Percentiles rank a stretch among this genome's conserved stretches.
Evolutionary conservation across 1,140 invertebrate genomes (phyloP).

Genomic region (Odontomachus brunneus): DNA sequence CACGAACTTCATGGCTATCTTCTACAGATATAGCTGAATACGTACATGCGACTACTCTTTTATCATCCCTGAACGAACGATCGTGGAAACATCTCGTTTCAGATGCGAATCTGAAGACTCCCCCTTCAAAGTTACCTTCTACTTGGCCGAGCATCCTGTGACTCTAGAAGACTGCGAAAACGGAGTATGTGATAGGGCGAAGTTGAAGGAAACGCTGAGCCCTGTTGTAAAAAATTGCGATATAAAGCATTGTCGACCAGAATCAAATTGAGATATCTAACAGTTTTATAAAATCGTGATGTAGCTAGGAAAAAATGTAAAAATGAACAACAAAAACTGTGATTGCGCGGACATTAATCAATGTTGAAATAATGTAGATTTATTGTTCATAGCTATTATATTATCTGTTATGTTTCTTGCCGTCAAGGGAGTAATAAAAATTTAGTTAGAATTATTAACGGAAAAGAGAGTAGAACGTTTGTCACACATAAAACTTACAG

Average conservation of each 20-base stretch:
- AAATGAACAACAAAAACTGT: too few relatives aligned
- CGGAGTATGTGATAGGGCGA: slow-evolving; percentile 82
- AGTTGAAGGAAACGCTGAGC: slow-evolving; percentile 70
- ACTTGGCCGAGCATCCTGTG: slow-evolving; percentile 79
- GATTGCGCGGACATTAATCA: too few relatives aligned
- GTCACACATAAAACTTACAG: too few relatives aligned
- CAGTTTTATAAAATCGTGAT: not conserved
- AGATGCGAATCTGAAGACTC: slow-evolving; percentile 75
- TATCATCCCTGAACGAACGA: not conserved
- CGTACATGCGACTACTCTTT: not conserved
- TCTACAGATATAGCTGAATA: slow-evolving; percentile 87
- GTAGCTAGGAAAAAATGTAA: not conserved
- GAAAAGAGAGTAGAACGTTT: too few relatives aligned
- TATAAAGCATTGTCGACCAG: slow-evolving; percentile 35
- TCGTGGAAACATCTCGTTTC: slow-evolving; percentile 44
- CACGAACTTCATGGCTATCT: slow-evolving; percentile 90
- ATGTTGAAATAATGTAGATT: too few relatives aligned
- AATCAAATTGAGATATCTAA: not conserved
- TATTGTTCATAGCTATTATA: too few relatives aligned
- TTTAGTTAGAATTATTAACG: too few relatives aligned
- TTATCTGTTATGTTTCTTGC: too few relatives aligned
- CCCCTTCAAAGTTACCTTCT: slow-evolving; percentile 80
- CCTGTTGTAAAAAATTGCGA: slow-evolving; percentile 8
- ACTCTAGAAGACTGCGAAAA: slow-evolving; percentile 78
- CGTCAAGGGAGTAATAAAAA: too few relatives aligned